Base-by-base conservation (phyloP, 2,888 invertebrate species). In the Tinea trinotella region DNA sequence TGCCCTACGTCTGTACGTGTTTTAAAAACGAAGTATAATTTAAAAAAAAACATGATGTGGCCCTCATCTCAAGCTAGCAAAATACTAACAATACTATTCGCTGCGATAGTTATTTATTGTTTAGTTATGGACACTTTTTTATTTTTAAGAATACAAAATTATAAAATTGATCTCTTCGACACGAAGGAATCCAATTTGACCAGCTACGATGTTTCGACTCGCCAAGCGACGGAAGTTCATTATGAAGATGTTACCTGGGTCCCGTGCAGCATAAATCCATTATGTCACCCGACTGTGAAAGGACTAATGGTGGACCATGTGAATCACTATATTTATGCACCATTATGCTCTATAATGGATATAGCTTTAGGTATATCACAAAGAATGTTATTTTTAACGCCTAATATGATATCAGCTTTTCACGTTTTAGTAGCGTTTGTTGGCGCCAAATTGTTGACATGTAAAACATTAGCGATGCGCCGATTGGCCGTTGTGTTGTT, bases 241-340 rank as follows among this genome's bases (percentile, higher is more conserved):
- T 90, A 90, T 64, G 85, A 87, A 57, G 85, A 88, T 20, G 77
- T 77, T 0, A 87, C 85, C 0, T 89, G 90, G 89, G 67, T 93
- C n/a, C 88, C 89, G 13, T 93, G 93, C 65, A 87, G 87, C 48
- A 85, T 93, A 22, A 92, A 93, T 63, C 94, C 94, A 0, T 68
- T 93, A 12, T 94, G 94, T 67, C 90, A 92, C 62, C 90, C 96
- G 1, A 95, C 95, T 0, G 92, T 94, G 0, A 96, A 96, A 76
- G 92, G 92, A 1, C 71, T 96, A 54, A 89, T 95, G 84, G 81
- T 94, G 52, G 96, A 96, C 70, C 94, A 93, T 59, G 89, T 92
- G 3, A 95, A 95, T 68, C 93, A 94, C 65, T 96, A 95, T 66
- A 78, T 96, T 15, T 91, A 95, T 64, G 92, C 92, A 1, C 96